These are phyloP conservation scores for Teleiodes luculella DNA, from an alignment of 2,888 invertebrate genomes.

Conservation along the genomic window DNA sequence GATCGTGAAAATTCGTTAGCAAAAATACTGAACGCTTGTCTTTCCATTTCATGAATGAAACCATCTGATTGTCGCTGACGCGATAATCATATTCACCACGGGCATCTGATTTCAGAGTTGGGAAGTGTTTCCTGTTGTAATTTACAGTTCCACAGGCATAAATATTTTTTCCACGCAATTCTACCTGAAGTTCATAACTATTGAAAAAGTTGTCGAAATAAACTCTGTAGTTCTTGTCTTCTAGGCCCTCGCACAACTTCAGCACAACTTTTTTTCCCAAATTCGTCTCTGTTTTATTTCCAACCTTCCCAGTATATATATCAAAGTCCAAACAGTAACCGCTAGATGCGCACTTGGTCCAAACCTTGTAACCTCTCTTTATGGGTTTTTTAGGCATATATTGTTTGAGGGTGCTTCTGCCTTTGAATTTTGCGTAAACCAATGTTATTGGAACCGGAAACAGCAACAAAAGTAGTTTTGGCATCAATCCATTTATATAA, in stretches of 20 bases:
- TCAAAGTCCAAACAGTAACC: conserved; percentile 21
- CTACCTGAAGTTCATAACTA: conserved; percentile 18
- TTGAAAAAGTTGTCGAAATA: conserved; percentile 23
- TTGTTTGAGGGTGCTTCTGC: conserved; percentile 11
- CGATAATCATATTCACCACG: conserved; percentile 17
- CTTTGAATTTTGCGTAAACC: conserved; percentile 14
- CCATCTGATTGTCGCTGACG: conserved; percentile 15
- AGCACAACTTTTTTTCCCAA: conserved; percentile 18
- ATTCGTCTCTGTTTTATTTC: conserved; percentile 15
- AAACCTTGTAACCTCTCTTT: conserved; percentile 17
- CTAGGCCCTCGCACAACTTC: conserved; percentile 12
- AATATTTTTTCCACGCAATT: conserved; percentile 15
- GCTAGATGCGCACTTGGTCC: conserved; percentile 13
- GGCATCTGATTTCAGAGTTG: conserved; percentile 13
- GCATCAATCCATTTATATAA: conserved; percentile 18
- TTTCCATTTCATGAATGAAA: conserved; percentile 21
- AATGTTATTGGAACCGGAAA: conserved; percentile 14
- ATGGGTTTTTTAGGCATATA: conserved; percentile 18
- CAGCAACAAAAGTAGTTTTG: conserved; percentile 16
- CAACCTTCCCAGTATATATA: conserved; percentile 19
- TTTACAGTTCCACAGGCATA: conserved; percentile 19
- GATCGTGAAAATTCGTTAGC: conserved; percentile 21
- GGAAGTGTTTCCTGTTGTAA: conserved; percentile 12
- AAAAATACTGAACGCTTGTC: conserved; percentile 22
- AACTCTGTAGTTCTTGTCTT: conserved; percentile 14